phyloP scores from a whole-genome alignment of 1,140 invertebrate species.

The Drepana arcuata region DNA sequence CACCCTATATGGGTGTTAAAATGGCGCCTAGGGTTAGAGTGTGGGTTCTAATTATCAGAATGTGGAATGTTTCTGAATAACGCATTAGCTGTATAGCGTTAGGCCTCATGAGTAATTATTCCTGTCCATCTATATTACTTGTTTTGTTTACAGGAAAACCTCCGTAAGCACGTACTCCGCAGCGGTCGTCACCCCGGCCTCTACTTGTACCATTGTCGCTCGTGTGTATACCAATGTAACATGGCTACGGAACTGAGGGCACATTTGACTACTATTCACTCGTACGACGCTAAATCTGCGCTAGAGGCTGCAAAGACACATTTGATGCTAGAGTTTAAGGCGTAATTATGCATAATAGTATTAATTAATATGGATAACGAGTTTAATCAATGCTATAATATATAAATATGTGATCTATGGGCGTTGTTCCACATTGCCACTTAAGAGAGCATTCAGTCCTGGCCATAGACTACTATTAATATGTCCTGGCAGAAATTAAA shows the following conservation, averaged over 20 bases:
- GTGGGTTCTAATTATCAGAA: too few species aligned
- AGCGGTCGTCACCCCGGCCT: conserved; percentile 84
- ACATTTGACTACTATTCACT: conserved; percentile 76
- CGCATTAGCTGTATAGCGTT: too few species aligned
- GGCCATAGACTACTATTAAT: too few species aligned
- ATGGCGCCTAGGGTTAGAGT: too few species aligned
- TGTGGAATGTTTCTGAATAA: neutral
- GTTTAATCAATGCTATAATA: neutral
- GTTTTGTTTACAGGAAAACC: conserved; percentile 81
- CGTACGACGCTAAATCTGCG: conserved; percentile 60
- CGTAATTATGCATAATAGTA: neutral
- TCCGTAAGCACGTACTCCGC: conserved; percentile 88
- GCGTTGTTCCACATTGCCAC: too few species aligned
- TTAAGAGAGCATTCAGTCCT: too few species aligned
- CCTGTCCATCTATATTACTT: neutral
- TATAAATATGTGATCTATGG: too few species aligned
- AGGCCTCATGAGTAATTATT: neutral
- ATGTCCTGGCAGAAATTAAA: too few species aligned
- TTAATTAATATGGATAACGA: conserved; percentile 1
- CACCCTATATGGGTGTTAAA: too few species aligned
- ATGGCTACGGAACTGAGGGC: conserved; percentile 77
- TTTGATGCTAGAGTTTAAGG: conserved; percentile 19
- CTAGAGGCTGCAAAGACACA: conserved; percentile 34
- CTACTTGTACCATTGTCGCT: conserved; percentile 82
- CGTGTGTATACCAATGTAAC: conserved; percentile 72